A percentile compares a stretch with the other conserved stretches of the same genome.
phyloP scores from a whole-genome alignment of 2,797 vertebrate genomes.

The Clamator glandarius region DNA sequence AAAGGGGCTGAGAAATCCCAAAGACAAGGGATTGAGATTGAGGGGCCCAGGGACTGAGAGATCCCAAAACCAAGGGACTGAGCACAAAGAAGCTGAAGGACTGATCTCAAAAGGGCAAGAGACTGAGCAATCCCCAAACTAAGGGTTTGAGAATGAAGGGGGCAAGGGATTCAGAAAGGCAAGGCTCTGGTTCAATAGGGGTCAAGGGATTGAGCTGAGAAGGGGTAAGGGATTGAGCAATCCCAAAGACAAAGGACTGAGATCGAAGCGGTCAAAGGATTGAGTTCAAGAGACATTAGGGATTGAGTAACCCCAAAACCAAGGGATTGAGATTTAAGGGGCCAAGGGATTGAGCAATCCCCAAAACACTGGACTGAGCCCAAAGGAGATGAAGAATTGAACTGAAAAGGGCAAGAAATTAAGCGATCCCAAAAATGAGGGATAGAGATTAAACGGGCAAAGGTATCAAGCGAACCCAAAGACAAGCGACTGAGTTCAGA shows the following conservation, averaged over 20 bases:
- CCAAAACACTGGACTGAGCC: fast-evolving
- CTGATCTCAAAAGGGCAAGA: too few species aligned
- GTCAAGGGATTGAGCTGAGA: background rate
- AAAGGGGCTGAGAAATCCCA: background rate
- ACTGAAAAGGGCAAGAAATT: background rate
- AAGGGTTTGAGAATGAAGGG: too few species aligned
- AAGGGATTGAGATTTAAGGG: background rate
- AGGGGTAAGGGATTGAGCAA: background rate
- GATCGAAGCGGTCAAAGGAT: background rate
- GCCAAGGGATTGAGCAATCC: background rate
- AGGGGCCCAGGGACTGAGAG: background rate
- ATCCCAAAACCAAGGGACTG: background rate
- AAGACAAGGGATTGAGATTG: too few species aligned
- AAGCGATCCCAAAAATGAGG: background rate
- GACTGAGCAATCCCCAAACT: too few species aligned
- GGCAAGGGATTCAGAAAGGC: too few species aligned
- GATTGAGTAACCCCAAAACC: background rate
- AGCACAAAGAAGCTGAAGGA: background rate
- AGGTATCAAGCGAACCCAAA: too few species aligned
- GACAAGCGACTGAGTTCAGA: too few species aligned
- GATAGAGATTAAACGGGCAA: too few species aligned
- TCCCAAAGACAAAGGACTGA: fast-evolving
- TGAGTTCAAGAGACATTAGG: background rate
- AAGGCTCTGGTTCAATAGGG: too few species aligned
- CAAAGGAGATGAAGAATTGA: too few species aligned